These are phyloP conservation scores for Cyanistes caeruleus DNA, from an alignment of 2,113 vertebrate species.

Conservation along the genomic window DNA sequence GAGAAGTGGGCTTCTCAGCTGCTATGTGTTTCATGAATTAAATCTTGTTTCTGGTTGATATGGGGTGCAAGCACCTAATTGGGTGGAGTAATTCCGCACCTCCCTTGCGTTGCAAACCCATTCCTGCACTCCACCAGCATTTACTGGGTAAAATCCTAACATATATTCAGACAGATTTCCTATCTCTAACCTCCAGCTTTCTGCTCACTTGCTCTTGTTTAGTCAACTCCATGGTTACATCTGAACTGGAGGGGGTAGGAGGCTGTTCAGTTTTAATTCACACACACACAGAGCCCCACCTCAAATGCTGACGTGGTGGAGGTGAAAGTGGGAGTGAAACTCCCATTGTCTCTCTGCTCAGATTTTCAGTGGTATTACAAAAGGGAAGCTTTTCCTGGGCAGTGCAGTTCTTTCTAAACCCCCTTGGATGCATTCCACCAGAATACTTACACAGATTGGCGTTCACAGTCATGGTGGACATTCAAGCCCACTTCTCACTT, in stretches of 20 bases:
- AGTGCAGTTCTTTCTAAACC: not conserved
- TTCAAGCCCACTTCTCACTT: not conserved
- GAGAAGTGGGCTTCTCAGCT: not conserved
- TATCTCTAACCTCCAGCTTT: not conserved
- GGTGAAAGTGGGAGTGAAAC: not conserved
- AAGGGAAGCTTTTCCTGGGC: not conserved
- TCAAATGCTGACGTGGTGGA: rapidly evolving
- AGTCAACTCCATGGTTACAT: not conserved
- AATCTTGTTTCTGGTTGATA: not conserved
- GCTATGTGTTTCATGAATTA: not conserved
- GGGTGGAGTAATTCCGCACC: rapidly evolving
- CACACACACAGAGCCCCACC: not conserved
- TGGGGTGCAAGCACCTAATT: no score
- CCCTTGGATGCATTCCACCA: not conserved
- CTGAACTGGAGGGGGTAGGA: not conserved
- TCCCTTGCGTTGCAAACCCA: not conserved
- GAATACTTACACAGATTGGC: not conserved
- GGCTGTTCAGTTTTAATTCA: not conserved
- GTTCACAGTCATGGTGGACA: rapidly evolving
- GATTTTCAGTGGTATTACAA: not conserved
- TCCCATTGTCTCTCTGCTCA: not conserved
- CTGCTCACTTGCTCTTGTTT: not conserved
- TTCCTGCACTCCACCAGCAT: no score
- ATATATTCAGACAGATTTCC: not conserved
- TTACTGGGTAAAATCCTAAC: not conserved